These are phyloP conservation scores for Melanotus villosus DNA, from an alignment of 2,888 invertebrate species.

Conservation along the genomic window DNA sequence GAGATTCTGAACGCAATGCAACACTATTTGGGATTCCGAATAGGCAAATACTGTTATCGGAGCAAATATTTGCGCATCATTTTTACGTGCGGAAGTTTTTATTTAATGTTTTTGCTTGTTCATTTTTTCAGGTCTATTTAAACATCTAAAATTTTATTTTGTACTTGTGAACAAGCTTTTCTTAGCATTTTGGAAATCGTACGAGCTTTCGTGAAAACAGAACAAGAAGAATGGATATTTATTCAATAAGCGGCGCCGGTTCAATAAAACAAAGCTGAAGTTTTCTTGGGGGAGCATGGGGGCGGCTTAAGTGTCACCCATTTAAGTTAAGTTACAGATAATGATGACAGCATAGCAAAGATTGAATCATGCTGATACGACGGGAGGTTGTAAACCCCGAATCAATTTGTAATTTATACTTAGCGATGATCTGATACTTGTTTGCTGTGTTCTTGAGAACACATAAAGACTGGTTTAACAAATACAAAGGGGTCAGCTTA, in stretches of 20 bases:
- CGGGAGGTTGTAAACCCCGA: constrained; percentile 5
- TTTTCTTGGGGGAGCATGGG: background rate
- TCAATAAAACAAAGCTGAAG: constrained; percentile 13
- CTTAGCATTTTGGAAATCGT: no score
- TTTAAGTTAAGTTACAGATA: constrained; percentile 3
- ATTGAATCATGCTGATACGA: constrained; percentile 12
- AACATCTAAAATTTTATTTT: no score
- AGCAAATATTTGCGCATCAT: constrained; percentile 19
- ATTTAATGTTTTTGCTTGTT: background rate
- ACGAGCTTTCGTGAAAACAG: no score
- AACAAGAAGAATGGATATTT: no score
- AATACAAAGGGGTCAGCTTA: constrained; percentile 34
- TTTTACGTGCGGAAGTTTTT: background rate
- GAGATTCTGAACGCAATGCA: constrained; percentile 17
- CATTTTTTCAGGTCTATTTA: no score
- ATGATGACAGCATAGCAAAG: constrained; percentile 7
- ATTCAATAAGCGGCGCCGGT: no score
- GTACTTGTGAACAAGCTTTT: no score
- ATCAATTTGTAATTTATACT: constrained; percentile 21
- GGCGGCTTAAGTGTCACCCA: background rate
- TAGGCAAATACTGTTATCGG: constrained; percentile 22
- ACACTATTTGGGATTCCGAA: constrained; percentile 22
- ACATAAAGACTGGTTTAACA: constrained; percentile 27
- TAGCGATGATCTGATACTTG: constrained; percentile 18
- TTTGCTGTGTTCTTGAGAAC: constrained; percentile 23